These are phyloP conservation scores for Orestias chungarensis DNA, from an alignment of 2,797 vertebrate genomes.

Conservation along the genomic window DNA sequence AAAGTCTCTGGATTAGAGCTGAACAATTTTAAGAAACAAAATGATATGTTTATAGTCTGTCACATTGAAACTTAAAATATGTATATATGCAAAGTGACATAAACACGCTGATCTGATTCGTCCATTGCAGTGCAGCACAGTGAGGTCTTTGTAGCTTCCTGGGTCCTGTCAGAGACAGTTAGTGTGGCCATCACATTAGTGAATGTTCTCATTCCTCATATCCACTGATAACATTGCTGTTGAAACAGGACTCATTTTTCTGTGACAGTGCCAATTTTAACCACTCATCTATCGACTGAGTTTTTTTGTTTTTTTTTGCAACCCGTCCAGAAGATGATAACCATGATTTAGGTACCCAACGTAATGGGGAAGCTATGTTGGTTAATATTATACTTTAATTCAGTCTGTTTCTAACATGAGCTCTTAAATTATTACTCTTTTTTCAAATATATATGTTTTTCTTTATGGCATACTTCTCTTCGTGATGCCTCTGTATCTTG, in stretches of 20 bases:
- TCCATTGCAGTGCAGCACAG: conserved; percentile 42
- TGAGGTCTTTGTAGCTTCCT: conserved; percentile 60
- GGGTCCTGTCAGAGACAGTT: conserved; percentile 67
- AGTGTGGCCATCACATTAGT: conserved; percentile 64
- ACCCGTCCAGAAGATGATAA: conserved; percentile 30
- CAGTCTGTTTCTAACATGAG: conserved; percentile 6
- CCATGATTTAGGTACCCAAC: conserved; percentile 15
- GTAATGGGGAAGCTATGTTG: neutral
- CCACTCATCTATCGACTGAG: conserved; percentile 39
- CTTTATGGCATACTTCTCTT: conserved; percentile 3
- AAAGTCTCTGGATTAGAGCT: too few relatives aligned
- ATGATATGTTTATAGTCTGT: too few relatives aligned
- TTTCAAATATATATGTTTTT: neutral
- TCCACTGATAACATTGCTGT: conserved; percentile 62
- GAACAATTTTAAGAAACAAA: too few relatives aligned
- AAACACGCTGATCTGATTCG: conserved; percentile 35
- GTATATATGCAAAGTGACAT: conserved; percentile 15
- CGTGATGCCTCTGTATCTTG: conserved; percentile 9
- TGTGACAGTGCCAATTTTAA: conserved; percentile 52
- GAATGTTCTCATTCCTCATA: conserved; percentile 39
- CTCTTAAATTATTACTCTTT: neutral
- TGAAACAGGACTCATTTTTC: conserved; percentile 57
- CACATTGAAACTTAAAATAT: too few relatives aligned
- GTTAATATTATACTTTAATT: neutral
- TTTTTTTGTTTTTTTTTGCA: conserved; percentile 13